Conservation (phyloP, 2,113 vertebrate species). For the Salvator merianae region DNA sequence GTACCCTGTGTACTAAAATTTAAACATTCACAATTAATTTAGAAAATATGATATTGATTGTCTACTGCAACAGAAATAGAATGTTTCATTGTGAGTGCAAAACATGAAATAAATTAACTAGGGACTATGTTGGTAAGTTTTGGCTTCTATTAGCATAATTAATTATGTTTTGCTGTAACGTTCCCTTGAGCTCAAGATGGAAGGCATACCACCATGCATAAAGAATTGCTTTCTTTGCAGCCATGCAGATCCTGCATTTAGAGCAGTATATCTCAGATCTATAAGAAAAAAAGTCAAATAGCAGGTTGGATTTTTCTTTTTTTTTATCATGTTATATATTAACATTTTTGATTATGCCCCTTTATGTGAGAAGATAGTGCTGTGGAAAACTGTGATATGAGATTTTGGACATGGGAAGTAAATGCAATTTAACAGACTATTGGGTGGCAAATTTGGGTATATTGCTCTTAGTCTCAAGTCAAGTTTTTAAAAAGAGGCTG, state of each 20-base stretch:
- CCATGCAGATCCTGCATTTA: not conserved
- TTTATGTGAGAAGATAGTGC: constrained; percentile 4
- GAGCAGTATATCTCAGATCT: constrained; percentile 13
- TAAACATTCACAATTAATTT: not conserved
- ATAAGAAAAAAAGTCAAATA: constrained; percentile 16
- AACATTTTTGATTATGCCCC: not conserved
- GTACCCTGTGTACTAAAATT: not conserved
- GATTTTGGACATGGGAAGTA: not conserved
- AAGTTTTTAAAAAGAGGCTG: not conserved
- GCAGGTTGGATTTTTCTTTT: not conserved
- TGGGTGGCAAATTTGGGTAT: not conserved
- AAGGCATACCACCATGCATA: constrained; percentile 8
- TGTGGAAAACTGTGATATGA: not conserved
- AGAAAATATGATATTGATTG: constrained; percentile 10
- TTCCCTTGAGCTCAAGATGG: constrained; percentile 1
- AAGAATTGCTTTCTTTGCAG: constrained; percentile 6
- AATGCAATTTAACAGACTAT: not conserved
- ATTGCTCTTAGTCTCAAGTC: not conserved
- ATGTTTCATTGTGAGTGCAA: not conserved
- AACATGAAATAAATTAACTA: constrained; percentile 15
- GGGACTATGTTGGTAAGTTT: constrained; percentile 3
- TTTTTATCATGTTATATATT: not conserved
- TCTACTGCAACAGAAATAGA: constrained; percentile 7
- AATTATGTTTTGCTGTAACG: constrained; percentile 20
- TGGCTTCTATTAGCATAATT: constrained; percentile 19